These are phyloP conservation scores for Sinopyrophorus schimmeli DNA, from an alignment of 2,888 invertebrate genomes.

Conservation along the genomic window DNA sequence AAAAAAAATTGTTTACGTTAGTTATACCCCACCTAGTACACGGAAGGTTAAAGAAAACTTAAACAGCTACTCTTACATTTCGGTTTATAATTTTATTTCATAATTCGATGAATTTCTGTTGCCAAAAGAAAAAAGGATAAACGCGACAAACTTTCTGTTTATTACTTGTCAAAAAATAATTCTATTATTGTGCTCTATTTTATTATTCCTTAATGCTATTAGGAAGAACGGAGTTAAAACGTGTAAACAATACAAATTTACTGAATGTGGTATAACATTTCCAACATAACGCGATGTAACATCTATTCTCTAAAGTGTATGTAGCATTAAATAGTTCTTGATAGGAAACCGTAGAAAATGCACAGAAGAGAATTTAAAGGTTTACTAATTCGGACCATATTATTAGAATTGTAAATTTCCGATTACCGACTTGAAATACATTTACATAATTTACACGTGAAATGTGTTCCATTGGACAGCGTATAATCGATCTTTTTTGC, in stretches of 20 bases:
- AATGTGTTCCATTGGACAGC: conserved; percentile 5
- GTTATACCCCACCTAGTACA: too few species aligned
- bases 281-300: conserved; percentile 1
- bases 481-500: neutral
- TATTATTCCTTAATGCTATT: too few species aligned
- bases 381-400: conserved; percentile 16
- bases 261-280: conserved; percentile 1
- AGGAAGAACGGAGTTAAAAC: too few species aligned
- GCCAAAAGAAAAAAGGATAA: too few species aligned
- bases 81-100: too few species aligned
- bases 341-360: conserved; percentile 10
- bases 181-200: too few species aligned
- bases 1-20: too few species aligned
- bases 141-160: too few species aligned
- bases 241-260: conserved; percentile 11
- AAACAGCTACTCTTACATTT: too few species aligned
- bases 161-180: too few species aligned
- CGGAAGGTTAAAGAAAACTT: too few species aligned
- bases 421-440: conserved; percentile 4
- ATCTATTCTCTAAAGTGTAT: conserved; percentile 18
- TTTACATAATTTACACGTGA: conserved; percentile 16
- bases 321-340: conserved; percentile 14
- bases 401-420: conserved; percentile 23
- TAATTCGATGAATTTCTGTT: too few species aligned
- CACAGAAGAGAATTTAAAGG: conserved; percentile 23